Conservation (phyloP, 2,888 invertebrate species). For the Anthrax anthrax region DNA sequence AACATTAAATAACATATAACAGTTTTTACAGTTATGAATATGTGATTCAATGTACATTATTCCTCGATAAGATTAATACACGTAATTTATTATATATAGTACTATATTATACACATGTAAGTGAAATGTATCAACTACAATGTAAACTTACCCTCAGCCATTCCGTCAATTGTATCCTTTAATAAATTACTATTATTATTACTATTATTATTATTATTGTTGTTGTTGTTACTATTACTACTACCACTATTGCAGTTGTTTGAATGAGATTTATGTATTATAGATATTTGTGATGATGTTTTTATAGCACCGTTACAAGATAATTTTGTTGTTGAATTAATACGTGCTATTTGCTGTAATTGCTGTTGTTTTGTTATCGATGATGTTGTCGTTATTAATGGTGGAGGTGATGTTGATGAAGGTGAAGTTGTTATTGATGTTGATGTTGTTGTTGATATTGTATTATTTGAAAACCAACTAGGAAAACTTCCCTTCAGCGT, state of each 20-base stretch:
- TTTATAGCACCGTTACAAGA: slow-evolving; percentile 27
- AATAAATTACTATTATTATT: slow-evolving; percentile 24
- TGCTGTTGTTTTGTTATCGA: neutral
- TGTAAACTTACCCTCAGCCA: slow-evolving; percentile 30
- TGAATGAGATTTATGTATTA: slow-evolving; percentile 22
- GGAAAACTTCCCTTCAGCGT: slow-evolving; percentile 86
- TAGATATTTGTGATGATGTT: slow-evolving; percentile 21
- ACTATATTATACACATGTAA: too few relatives aligned
- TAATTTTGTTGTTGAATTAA: neutral
- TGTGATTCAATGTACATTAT: too few relatives aligned
- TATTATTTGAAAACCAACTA: slow-evolving; percentile 68
- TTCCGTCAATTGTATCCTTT: slow-evolving; percentile 32
- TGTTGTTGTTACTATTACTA: too few relatives aligned
- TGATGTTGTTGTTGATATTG: slow-evolving; percentile 18
- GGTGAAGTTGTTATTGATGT: slow-evolving; percentile 11
- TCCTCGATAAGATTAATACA: too few relatives aligned
- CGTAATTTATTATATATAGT: too few relatives aligned
- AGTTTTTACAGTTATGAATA: too few relatives aligned
- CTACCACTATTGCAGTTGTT: too few relatives aligned
- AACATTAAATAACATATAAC: too few relatives aligned
- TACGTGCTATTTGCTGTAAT: too few relatives aligned
- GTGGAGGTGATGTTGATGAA: slow-evolving; percentile 17
- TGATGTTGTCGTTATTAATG: slow-evolving; percentile 10
- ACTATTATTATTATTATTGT: too few relatives aligned
- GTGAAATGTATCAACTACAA: too few relatives aligned